Conservation (phyloP, 2,888 invertebrate genomes). For the Cataglyphis livida region DNA sequence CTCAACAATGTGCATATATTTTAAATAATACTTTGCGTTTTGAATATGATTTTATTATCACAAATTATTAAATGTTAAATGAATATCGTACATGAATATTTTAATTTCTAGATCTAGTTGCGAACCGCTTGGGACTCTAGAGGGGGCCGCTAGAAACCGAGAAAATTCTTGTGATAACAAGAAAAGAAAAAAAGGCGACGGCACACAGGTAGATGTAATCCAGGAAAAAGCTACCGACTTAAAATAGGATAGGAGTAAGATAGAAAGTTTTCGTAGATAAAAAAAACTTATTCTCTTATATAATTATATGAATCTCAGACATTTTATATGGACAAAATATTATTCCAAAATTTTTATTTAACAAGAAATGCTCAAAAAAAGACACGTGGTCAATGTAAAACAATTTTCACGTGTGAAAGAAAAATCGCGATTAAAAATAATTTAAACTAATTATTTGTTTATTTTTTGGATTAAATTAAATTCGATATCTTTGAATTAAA, state of each 20-base stretch:
- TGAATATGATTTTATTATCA: constrained; percentile 5
- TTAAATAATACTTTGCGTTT: not conserved
- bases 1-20: not conserved
- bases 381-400: not conserved
- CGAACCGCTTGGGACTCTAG: constrained; percentile 6
- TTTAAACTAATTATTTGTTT: not conserved
- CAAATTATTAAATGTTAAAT: not conserved
- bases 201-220: not conserved
- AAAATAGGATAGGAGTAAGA: not conserved
- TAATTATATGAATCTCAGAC: not conserved
- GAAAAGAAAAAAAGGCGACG: not conserved
- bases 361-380: not conserved
- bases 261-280: not conserved
- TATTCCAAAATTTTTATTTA: not conserved
- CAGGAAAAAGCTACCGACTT: not conserved
- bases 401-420: not conserved
- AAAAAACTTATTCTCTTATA: not conserved
- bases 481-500: not conserved
- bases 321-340: not conserved
- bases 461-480: not conserved
- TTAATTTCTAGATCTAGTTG: not conserved
- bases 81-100: not conserved
- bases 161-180: constrained; percentile 15
- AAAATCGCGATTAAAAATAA: not conserved
- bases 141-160: not conserved